Conservation (phyloP, 1,140 invertebrate genomes). For the Trachelipus rathkii region DNA sequence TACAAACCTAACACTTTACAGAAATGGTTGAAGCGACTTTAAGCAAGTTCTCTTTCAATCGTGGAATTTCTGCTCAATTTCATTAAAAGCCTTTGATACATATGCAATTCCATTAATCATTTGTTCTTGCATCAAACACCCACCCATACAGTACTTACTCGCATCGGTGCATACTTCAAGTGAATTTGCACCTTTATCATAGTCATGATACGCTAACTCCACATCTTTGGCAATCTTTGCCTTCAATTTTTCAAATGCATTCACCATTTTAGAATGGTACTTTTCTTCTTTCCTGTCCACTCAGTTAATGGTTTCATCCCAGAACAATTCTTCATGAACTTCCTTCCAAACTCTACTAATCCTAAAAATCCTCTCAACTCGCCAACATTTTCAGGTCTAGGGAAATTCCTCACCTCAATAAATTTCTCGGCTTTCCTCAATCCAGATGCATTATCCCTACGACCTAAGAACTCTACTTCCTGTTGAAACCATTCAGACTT, state of each 20-base stretch:
- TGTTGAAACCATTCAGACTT: too few species aligned
- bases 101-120: not conserved
- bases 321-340: too few species aligned
- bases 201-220: not conserved
- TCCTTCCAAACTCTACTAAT: too few species aligned
- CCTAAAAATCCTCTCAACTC: too few species aligned
- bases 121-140: slow-evolving; percentile 3
- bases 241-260: not conserved
- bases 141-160: not conserved
- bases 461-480: too few species aligned
- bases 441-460: too few species aligned
- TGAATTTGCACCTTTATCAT: not conserved
- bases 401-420: too few species aligned
- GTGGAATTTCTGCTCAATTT: not conserved
- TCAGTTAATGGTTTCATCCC: slow-evolving; percentile 7
- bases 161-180: slow-evolving; percentile 16
- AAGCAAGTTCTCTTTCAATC: slow-evolving; percentile 3
- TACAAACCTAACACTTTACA: too few species aligned
- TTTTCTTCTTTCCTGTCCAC: not conserved
- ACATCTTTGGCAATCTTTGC: slow-evolving; percentile 11
- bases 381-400: too few species aligned
- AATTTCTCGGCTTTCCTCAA: too few species aligned
- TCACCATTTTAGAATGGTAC: not conserved
- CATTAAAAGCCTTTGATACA: not conserved
- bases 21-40: not conserved